Base-by-base conservation (phyloP, 2,113 vertebrate species). In the Hipposideros armiger region DNA sequence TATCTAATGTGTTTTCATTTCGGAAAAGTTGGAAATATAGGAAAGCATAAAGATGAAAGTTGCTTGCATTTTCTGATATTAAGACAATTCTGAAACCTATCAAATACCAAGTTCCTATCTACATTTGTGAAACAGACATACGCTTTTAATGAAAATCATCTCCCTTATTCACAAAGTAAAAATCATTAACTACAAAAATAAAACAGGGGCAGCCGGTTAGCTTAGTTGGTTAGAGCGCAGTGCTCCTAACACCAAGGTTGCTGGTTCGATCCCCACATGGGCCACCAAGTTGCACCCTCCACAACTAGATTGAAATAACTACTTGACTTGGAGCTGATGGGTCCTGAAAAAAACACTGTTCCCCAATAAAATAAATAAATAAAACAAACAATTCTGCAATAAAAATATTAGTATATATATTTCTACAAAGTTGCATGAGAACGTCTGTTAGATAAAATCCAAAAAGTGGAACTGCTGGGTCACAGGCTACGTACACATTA, bases 91-190 rank as follows among this genome's bases (percentile, higher is more conserved):
- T 72, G 45, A 91, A 64, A 88, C 52, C n/a, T 36, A 52, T 70
- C 42, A 86, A 56, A 95, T 54, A 13, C 19, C 19, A 85, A 74
- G 47, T 70, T 85, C 45, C n/a, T 69, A 42, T 40, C 81, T 80
- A 76, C 11, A n/a, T 67, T 14, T 91, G 42, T 58, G 26, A 88
- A n/a, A 4, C 42, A 91, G 60, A 42, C 7, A 62, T 9, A 56
- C n/a, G 11, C 24, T 92, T 78, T 28, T 40, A 67, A 82, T 60
- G 77, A 87, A 73, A 84, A 84, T 52, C 5, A 62, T 20, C 4
- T 81, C 26, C 64, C 15, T 87, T 80, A 72, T 72, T 84, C n/a
- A 70, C 56, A 80, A 94, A 54, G 69, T 77, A 45, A 84, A 91
- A 26, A 58, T 42, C 50, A 80, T 42, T 56, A 84, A 40, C 64